phyloP scores from a whole-genome alignment of 2,888 invertebrate species.

The Syritta pipiens region DNA sequence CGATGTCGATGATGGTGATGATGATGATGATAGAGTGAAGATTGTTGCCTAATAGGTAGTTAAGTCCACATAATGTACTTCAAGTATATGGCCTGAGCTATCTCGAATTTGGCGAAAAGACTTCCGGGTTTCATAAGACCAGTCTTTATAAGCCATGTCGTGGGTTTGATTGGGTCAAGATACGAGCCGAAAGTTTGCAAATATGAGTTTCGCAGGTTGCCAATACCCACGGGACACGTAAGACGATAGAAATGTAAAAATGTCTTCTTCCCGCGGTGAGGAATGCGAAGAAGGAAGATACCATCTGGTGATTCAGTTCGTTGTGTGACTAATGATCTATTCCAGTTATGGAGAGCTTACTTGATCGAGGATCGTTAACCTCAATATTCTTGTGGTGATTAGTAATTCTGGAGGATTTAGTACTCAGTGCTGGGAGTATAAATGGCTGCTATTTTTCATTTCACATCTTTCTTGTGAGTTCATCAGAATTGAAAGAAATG shows the following conservation, averaged over 20 bases:
- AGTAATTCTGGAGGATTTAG: not conserved
- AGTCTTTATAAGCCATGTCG: no score
- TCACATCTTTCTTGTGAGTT: no score
- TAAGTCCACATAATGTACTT: not conserved
- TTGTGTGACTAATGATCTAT: constrained; percentile 34
- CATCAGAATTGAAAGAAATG: no score
- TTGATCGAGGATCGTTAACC: constrained; percentile 31
- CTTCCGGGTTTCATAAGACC: constrained; percentile 48
- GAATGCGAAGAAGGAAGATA: constrained; percentile 2
- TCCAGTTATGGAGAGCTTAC: constrained; percentile 19
- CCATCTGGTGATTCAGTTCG: constrained; percentile 23
- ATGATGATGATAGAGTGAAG: constrained; percentile 15
- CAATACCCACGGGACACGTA: constrained; percentile 12
- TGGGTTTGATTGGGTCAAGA: not conserved
- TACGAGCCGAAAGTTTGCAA: no score
- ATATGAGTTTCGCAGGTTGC: no score
- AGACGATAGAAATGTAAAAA: no score
- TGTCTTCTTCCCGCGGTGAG: not conserved
- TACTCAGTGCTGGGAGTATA: not conserved
- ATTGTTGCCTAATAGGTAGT: constrained; percentile 33
- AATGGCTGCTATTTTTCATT: not conserved
- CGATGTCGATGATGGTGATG: not conserved
- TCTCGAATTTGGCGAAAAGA: not conserved
- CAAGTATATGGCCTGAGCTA: not conserved
- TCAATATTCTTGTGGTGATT: not conserved